Conservation (phyloP, 2,888 invertebrate species). For the Parnassius mnemosyne region DNA sequence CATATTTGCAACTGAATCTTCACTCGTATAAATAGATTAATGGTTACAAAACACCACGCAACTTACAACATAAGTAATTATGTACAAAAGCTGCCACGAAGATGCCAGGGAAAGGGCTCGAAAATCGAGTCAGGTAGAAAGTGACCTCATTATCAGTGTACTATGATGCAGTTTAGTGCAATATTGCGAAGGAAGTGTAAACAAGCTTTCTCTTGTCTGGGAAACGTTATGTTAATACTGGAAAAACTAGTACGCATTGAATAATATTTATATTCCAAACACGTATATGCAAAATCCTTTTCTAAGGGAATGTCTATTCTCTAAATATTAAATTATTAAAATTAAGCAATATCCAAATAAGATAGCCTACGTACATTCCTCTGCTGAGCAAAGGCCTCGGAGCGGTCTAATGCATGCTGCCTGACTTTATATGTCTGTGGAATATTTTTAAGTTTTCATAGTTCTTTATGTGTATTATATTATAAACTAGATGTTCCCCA, state of each 20-base stretch:
- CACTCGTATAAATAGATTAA: background rate
- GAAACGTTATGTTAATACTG: constrained; percentile 4
- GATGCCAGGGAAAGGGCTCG: constrained; percentile 33
- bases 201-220: constrained; percentile 16
- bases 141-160: constrained; percentile 26
- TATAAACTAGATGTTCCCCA: too few species aligned
- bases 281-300: background rate
- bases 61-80: constrained; percentile 1
- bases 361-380: too few species aligned
- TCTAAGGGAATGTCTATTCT: background rate
- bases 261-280: too few species aligned
- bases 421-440: too few species aligned
- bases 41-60: constrained; percentile 6
- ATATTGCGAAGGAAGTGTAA: constrained; percentile 12
- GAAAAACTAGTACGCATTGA: background rate
- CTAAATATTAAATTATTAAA: background rate
- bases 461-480: background rate
- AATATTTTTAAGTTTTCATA: too few species aligned
- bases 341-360: too few species aligned
- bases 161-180: constrained; percentile 22
- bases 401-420: too few species aligned
- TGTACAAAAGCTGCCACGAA: constrained; percentile 13
- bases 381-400: too few species aligned
- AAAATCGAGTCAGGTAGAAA: constrained; percentile 33
- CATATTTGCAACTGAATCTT: too few species aligned